These are phyloP conservation scores for Salvelinus fontinalis DNA, from an alignment of 2,113 vertebrate genomes.

Conservation along the genomic window DNA sequence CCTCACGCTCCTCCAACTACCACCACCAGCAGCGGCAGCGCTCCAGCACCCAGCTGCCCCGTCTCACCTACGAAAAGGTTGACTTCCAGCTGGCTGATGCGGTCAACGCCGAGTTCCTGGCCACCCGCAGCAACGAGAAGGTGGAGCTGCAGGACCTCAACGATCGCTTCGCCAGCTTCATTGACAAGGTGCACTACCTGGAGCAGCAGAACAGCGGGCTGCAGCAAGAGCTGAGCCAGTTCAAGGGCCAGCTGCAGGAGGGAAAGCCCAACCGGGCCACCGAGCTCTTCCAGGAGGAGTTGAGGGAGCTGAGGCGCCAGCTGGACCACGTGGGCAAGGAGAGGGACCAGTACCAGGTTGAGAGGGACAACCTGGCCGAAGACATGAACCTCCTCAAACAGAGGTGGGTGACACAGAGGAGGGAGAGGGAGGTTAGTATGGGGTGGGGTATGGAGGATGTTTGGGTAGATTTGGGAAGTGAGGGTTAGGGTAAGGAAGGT, in stretches of 20 bases:
- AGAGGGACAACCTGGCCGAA: conserved; percentile 87
- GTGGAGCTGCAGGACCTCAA: conserved; percentile 91
- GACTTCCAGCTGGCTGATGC: conserved; percentile 89
- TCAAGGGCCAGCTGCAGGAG: conserved; percentile 80
- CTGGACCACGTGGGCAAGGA: conserved; percentile 85
- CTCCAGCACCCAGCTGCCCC: conserved; percentile 67
- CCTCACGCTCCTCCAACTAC: conserved; percentile 65
- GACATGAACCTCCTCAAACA: conserved; percentile 84
- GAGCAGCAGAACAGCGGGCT: conserved; percentile 90
- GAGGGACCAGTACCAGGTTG: conserved; percentile 86
- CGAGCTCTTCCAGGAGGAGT: conserved; percentile 88
- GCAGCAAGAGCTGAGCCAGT: conserved; percentile 84
- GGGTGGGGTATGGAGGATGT: conserved; percentile 28
- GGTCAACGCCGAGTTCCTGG: conserved; percentile 88
- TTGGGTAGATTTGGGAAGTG: neutral
- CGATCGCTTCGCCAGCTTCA: conserved; percentile 94
- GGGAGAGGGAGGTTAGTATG: neutral
- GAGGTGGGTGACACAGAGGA: conserved; percentile 67
- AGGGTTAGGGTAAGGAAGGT: neutral
- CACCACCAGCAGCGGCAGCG: conserved; percentile 71
- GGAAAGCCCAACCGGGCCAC: conserved; percentile 79
- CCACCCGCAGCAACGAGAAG: conserved; percentile 90
- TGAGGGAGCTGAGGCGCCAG: conserved; percentile 84
- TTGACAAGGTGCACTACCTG: conserved; percentile 92
- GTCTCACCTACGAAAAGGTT: conserved; percentile 81